Evolutionary conservation across 2,888 invertebrate genomes (phyloP), one percentile per base, ranked within the genome.

Genomic region (Odontothrips loti): DNA sequence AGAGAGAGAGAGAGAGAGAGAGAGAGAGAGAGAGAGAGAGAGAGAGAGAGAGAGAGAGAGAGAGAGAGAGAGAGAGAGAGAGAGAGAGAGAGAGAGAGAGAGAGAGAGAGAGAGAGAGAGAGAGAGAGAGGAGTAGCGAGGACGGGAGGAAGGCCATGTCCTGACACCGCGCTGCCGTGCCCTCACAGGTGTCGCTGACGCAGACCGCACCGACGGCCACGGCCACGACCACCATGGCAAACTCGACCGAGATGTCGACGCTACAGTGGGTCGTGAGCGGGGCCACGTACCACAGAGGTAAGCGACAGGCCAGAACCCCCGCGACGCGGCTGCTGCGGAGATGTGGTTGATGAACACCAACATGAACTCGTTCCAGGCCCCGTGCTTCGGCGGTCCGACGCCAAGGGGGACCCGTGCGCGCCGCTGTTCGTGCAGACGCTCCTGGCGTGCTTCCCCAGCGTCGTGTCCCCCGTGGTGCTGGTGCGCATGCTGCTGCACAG

Each of bases 401-500:
- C 83, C 47, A 84, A 85, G 43, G 83, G 84, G 34, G 86, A 87
- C 83, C 85, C 86, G 9, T 82, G 82, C 79, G 85, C 85, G n/a
- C 82, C 85, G 47, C 82, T 84, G 79, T 86, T 87, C 83, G 86
- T 86, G 48, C 86, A 86, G 83, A 86, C 86, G 82, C 87, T 88
- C 83, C 86, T 87, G 83, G 86, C 87, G 43, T 87, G 88, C 82
- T 86, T 90, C 82, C 89, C 90, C 2, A 86, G 89, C 83, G 87
- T 90, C 15, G 87, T 90, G 80, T 89, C 89, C 85, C 90, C 91
- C 1, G 87, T 90, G 58, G 89, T 91, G 80, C 86, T 91, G 68
- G 86, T 91, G 75, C 86, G 91, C 34, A 87, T 91, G 79, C 87
- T 91, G 48, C 88, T 90, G 82, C 90, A 91, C 85, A 88, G 90